Evolutionary conservation across 2,113 vertebrate species (phyloP), one percentile per base, ranked within the genome.

Genomic region (Lophochroa leadbeateri): DNA sequence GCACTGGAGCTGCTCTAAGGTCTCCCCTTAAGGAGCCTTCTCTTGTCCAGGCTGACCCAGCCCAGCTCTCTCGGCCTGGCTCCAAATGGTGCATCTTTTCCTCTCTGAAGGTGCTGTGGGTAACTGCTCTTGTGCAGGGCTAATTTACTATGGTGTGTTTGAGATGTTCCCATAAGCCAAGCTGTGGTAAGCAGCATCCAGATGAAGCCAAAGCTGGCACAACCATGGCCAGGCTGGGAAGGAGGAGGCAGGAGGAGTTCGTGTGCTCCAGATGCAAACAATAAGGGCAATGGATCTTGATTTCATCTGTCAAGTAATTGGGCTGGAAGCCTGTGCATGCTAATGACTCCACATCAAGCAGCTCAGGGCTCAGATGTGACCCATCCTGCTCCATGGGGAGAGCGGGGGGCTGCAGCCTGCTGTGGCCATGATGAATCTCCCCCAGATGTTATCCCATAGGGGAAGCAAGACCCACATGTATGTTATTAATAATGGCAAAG

Each of bases 321-420:
- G 77, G 82, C 89, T 95, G 94, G 89, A 91, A 97, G 91, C 41
- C 92, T 92, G 65, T 10, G 90, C 76, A 90, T 96, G 97, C 65
- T 92, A 96, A 97, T 96, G 94, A 94, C 93, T 94, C 95, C 96
- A 96, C 96, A 96, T 97, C 96, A 97, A 97, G 96, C 47, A 2
- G 82, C 80, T 75, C 60, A 2, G 64, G 13, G 65, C 91, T 94
- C 95, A 94, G 65, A 94, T 96, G 91, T 90, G 96, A 94, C 96
- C 96, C 94, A 91, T 82, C 87, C 93, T 4, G 11, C 63, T 72
- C 89, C 3, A 13, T 3, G 17, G 86, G 94, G 72, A 91, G 70
- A 13, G 83, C 1, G 4, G 92, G 92, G 82, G 78, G 82, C 94
- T 55, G 85, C 88, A 86, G 94, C 83, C 95, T 12, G 11, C 5